Base-by-base conservation (phyloP, 92 coral and sea anemone genomes). In the Pocillopora meandrina region DNA sequence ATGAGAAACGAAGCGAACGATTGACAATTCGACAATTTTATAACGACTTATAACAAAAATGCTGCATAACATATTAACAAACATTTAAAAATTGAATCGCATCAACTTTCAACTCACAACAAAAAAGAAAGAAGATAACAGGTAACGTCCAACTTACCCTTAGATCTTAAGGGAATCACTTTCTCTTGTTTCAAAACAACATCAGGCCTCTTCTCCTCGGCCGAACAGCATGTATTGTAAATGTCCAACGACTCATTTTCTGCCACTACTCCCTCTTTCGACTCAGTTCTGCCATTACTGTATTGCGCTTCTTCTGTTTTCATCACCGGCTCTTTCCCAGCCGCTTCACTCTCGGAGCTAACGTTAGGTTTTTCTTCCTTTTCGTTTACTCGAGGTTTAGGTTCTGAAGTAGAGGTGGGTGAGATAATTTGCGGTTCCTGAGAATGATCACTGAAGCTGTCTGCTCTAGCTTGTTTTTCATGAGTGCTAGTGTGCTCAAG, bases 141-240 rank as follows among this genome's bases (percentile, higher is more conserved):
- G 52, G 8, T 42, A 42, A 42, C 52, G 52, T 21, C 63, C 7
- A 18, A 26, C 52, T 83, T 35, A 83, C 86, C 86, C 64, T 80
- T 83, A 56, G 86, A 74, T 16, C 86, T 72, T 52, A 83, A 33
- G 10, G 86, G 80, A 15, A 74, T 52, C 23, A 62, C 80, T 49
- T 17, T 10, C 49, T 83, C 74, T 65, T 16, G 83, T 26, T 52
- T 52, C 26, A 79, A 63, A 47, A 64, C 56, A 14, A 52, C 76
- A 56, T 12, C 76, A 13, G 76, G 11, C 76, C 18, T 31, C 55
- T 13, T 36, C 52, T 81, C 34, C 58, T 57, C 84, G 34, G 13
- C 70, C 36, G 33, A 42, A 7, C 56, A 2, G 69, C 17, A 10
- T 17, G 52, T 70, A 8, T 75, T 56, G 16, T 16, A 21, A 58